Conservation (phyloP, 2,797 vertebrate genomes). For the Macropodus opercularis region DNA sequence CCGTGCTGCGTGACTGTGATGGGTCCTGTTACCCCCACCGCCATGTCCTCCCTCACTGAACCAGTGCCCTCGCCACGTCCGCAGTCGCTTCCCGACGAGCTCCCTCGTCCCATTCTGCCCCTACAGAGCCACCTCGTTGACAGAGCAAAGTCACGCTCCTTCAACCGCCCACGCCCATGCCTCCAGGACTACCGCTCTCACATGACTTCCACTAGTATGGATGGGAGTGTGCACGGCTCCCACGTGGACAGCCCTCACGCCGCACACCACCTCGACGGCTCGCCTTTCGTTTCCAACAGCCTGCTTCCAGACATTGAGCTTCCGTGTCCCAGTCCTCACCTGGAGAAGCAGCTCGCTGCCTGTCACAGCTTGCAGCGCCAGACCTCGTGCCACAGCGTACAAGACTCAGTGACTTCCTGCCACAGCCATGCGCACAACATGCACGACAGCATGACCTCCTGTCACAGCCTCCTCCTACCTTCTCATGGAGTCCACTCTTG, state of each 20-base stretch:
- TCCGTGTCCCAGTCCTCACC: slow-evolving; percentile 62
- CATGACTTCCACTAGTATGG: slow-evolving; percentile 89
- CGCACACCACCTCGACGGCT: slow-evolving; percentile 79
- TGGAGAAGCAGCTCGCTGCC: slow-evolving; percentile 64
- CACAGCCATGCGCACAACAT: slow-evolving; percentile 71
- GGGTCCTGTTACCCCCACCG: slow-evolving; percentile 70
- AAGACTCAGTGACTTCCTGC: slow-evolving; percentile 70
- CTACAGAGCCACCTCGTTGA: slow-evolving; percentile 89
- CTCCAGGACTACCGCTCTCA: slow-evolving; percentile 88
- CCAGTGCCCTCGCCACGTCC: slow-evolving; percentile 62
- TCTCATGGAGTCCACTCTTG: slow-evolving; percentile 61
- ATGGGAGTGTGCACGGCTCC: slow-evolving; percentile 86
- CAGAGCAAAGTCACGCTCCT: slow-evolving; percentile 89
- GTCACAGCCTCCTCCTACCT: slow-evolving; percentile 62
- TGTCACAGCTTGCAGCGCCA: slow-evolving; percentile 64
- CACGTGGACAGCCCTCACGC: slow-evolving; percentile 88
- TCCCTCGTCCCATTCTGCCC: slow-evolving; percentile 79
- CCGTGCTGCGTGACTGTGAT: slow-evolving; percentile 89
- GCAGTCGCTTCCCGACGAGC: slow-evolving; percentile 79
- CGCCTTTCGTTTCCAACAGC: slow-evolving; percentile 68
- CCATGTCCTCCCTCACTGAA: slow-evolving; percentile 66
- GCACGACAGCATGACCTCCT: slow-evolving; percentile 59
- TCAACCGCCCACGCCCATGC: slow-evolving; percentile 82
- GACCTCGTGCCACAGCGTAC: slow-evolving; percentile 70
- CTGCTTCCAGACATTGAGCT: slow-evolving; percentile 76